Base-by-base conservation (phyloP, 2,888 invertebrate species). In the Pachliopta kotzebuea region DNA sequence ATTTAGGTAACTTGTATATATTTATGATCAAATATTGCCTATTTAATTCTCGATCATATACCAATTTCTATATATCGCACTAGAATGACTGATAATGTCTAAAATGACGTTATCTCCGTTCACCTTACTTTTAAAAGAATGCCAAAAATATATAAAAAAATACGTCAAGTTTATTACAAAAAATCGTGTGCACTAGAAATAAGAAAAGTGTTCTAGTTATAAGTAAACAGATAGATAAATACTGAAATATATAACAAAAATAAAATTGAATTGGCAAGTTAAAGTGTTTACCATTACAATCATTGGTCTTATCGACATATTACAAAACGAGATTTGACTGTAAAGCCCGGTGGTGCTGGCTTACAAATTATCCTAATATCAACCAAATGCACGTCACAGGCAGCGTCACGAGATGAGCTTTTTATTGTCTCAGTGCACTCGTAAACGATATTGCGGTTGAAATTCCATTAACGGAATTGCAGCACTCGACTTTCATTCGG, bases 381-480 rank as follows among this genome's bases (percentile, higher is more conserved):
- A 31, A n/a, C 11, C 20, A 56, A 20, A 37, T 20, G 21, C 9
- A 56, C 37, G 37, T 56, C 37, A 56, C 14, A 14, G 21, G 37
- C 37, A 24, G 23, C n/a, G 45, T 57, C 42, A 24, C 42, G 23
- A 23, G 23, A 45, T 31, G 42, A 42, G 42, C 8, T 6, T 57
- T 57, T 57, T 57, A 24, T 45, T 24, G 20, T 23, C 56, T 21
- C 23, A 56, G 21, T 42, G 23, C 56, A 42, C 42, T 37, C 37
- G 9, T 37, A 21, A 56, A 37, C 14, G 37, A 8, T 56, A 26
- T 17, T 56, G 31, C 21, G 21, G 56, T 21, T 20, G 21, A 56
- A 37, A 56, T 56, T 56, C 29, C 31, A 37, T 29, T 56, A 56
- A 20, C 31, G 31, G 37, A 56, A 56, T 56, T 31, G 54, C 54